These are phyloP conservation scores for Ornithorhynchus anatinus DNA, from an alignment of 2,113 vertebrate genomes.

Conservation along the genomic window DNA sequence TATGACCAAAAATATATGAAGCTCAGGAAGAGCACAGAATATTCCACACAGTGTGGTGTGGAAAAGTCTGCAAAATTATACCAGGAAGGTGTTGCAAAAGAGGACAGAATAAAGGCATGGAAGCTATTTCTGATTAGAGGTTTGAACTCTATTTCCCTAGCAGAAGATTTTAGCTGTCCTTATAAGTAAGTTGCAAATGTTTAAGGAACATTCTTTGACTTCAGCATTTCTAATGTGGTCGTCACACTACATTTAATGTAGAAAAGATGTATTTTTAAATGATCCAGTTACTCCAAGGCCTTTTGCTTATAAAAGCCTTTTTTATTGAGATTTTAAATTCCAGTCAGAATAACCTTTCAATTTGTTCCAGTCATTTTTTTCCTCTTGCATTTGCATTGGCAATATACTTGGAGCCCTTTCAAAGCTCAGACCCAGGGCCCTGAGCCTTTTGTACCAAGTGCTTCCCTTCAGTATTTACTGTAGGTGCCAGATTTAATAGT, in stretches of 20 bases:
- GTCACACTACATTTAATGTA: constrained; percentile 64
- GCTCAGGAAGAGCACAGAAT: too few species aligned
- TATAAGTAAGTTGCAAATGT: constrained; percentile 47
- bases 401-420: constrained; percentile 53
- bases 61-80: too few species aligned
- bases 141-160: not conserved
- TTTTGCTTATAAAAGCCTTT: constrained; percentile 64
- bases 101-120: constrained; percentile 18
- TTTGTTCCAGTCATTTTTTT: constrained; percentile 64
- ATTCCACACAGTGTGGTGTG: too few species aligned
- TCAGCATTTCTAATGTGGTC: constrained; percentile 58
- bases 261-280: constrained; percentile 68
- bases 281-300: constrained; percentile 59
- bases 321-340: constrained; percentile 67
- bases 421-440: constrained; percentile 49
- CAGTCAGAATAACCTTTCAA: constrained; percentile 67
- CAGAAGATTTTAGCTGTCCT: constrained; percentile 32
- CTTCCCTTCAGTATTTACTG: constrained; percentile 27
- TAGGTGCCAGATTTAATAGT: constrained; percentile 52
- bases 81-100: constrained; percentile 13
- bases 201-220: constrained; percentile 43
- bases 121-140: constrained; percentile 1
- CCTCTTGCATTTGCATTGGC: constrained; percentile 62
- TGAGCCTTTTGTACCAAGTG: constrained; percentile 39
- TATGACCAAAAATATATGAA: too few species aligned